Conservation (phyloP, 1,140 invertebrate species). For the Trypoxylus dichotomus region DNA sequence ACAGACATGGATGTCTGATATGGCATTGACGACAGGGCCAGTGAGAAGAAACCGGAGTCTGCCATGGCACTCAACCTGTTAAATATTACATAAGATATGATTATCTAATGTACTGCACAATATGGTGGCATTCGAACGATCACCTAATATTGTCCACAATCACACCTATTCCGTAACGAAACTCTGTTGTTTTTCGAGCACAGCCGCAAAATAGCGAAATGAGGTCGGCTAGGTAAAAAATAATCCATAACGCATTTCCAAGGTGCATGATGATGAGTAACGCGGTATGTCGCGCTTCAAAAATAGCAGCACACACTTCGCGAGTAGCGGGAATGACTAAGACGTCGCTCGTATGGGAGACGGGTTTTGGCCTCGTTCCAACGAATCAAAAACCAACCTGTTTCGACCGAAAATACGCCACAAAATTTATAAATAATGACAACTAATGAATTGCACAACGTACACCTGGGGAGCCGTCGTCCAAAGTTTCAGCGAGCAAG, state of each 20-base stretch:
- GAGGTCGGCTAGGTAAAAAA: conserved; percentile 15
- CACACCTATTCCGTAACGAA: neutral
- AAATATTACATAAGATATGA: too few species aligned
- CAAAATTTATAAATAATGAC: conserved; percentile 19
- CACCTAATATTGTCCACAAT: neutral
- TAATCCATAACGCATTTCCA: conserved; percentile 25
- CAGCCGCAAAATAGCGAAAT: conserved; percentile 3
- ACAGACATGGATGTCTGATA: too few species aligned
- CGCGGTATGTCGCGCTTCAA: neutral
- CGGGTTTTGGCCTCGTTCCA: neutral
- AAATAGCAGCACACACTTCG: conserved; percentile 13
- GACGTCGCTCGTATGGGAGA: conserved; percentile 4
- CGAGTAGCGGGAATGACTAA: conserved; percentile 4
- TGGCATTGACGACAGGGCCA: too few species aligned
- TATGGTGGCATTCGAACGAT: neutral
- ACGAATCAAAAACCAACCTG: conserved; percentile 21
- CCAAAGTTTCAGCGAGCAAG: neutral
- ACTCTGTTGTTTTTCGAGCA: neutral
- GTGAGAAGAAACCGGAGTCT: too few species aligned
- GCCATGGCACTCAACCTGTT: too few species aligned
- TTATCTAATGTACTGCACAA: neutral
- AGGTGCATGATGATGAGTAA: conserved; percentile 23
- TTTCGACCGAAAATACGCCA: conserved; percentile 9
- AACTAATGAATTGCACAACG: conserved; percentile 21
- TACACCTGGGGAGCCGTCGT: neutral